A percentile compares a stretch with the other conserved stretches of the same genome.
phyloP scores from a whole-genome alignment of 1,140 invertebrate genomes.

The Rhopalosiphum maidis region DNA sequence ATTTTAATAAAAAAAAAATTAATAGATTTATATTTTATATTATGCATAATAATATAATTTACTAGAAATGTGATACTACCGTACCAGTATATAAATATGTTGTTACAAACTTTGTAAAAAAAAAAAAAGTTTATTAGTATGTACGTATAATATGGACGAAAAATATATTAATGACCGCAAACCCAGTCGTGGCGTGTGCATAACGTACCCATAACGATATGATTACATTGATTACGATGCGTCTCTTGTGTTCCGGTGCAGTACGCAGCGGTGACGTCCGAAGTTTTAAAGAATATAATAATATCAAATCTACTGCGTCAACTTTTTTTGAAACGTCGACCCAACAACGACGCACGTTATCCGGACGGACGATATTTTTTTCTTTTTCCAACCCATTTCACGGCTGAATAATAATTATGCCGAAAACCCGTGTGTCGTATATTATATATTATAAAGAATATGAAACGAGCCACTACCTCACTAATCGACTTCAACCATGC shows the following conservation, averaged over 20 bases:
- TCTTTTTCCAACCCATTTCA: neutral
- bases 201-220: neutral
- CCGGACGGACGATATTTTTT: neutral
- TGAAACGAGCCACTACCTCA: neutral
- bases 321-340: neutral
- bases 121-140: neutral
- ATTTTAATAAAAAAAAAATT: neutral
- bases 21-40: neutral
- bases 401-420: slow-evolving; percentile 28
- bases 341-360: neutral
- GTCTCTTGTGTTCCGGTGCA: neutral
- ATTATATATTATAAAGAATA: slow-evolving; percentile 22
- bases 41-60: neutral
- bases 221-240: neutral
- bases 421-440: slow-evolving; percentile 14
- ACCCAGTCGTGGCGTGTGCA: neutral
- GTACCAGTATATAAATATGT: neutral
- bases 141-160: neutral
- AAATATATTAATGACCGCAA: neutral
- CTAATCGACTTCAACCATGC: slow-evolving; percentile 49
- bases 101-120: neutral
- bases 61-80: neutral
- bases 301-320: neutral
- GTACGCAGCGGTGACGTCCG: neutral
- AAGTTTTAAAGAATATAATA: neutral